phyloP scores from a whole-genome alignment of 2,888 invertebrate species.

The Polia nebulosa region DNA sequence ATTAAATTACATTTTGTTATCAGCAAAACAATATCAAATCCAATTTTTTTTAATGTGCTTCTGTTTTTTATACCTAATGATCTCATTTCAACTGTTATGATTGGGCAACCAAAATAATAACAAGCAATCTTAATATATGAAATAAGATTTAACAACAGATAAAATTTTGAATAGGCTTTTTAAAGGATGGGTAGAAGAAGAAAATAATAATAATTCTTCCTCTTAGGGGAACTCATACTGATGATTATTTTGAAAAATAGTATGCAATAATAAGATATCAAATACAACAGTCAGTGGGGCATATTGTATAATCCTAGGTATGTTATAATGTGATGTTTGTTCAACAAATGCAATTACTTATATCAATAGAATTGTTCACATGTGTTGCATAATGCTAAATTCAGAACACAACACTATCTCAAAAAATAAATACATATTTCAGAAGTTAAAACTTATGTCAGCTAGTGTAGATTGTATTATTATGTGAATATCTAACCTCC shows the following conservation, averaged over 20 bases:
- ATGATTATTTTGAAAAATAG: slow-evolving; percentile 1
- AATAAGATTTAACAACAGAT: slow-evolving; percentile 2
- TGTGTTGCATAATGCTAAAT: slow-evolving; percentile 9
- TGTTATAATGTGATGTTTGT: not conserved
- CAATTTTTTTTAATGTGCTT: not conserved
- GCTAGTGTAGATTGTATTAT: slow-evolving; percentile 30
- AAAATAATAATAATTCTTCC: slow-evolving; percentile 5
- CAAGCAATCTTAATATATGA: slow-evolving; percentile 35
- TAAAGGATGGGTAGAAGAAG: not conserved
- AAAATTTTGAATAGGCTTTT: slow-evolving; percentile 19
- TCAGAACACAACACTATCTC: slow-evolving; percentile 7
- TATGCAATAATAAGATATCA: not conserved
- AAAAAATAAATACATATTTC: slow-evolving; percentile 9
- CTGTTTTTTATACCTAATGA: slow-evolving; percentile 13
- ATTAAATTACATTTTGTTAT: slow-evolving; percentile 20
- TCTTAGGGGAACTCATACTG: not conserved
- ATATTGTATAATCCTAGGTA: not conserved
- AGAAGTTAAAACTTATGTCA: slow-evolving; percentile 35
- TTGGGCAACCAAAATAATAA: slow-evolving; percentile 30
- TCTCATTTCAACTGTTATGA: slow-evolving; percentile 32
- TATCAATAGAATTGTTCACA: slow-evolving; percentile 1
- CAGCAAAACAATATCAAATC: not conserved
- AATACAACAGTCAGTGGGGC: not conserved
- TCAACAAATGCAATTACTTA: not conserved
- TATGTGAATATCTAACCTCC: slow-evolving; percentile 79